phyloP scores from a whole-genome alignment of 2,888 invertebrate species.

The Drosophila quinaria region DNA sequence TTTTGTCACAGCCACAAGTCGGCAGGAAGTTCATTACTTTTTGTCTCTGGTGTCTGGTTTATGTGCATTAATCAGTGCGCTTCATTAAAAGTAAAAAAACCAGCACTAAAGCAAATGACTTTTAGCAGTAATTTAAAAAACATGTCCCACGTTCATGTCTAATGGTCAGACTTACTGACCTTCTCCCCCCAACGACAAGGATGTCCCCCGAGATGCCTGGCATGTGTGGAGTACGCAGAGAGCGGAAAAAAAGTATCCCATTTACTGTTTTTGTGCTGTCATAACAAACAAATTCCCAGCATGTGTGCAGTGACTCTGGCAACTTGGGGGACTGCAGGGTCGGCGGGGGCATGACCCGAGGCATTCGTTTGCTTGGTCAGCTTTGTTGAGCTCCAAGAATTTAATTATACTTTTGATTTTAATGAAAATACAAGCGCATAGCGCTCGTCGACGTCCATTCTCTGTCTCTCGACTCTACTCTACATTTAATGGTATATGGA shows the following conservation, averaged over 20 bases:
- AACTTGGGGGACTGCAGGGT: neutral
- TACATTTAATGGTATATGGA: conserved; percentile 8
- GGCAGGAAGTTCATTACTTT: conserved; percentile 13
- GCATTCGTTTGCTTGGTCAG: conserved; percentile 42
- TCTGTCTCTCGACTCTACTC: conserved; percentile 21
- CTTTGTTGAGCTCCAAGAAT: conserved; percentile 59
- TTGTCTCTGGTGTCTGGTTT: conserved; percentile 12
- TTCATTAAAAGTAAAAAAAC: conserved; percentile 55
- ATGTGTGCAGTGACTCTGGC: conserved; percentile 48
- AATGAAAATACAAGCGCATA: conserved; percentile 63
- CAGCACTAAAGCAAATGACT: conserved; percentile 49
- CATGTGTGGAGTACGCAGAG: conserved; percentile 24
- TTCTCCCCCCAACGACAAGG: conserved; percentile 1
- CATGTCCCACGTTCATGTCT: conserved; percentile 47
- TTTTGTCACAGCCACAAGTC: conserved; percentile 1
- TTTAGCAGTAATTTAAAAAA: conserved; percentile 47
- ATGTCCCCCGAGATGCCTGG: conserved; percentile 27
- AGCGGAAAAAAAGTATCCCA: conserved; percentile 36
- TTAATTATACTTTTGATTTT: conserved; percentile 76
- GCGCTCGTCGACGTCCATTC: conserved; percentile 7
- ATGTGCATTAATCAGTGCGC: conserved; percentile 54
- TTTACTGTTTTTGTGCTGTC: conserved; percentile 63
- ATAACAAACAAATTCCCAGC: conserved; percentile 74
- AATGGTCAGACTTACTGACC: conserved; percentile 44
- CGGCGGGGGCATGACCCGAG: conserved; percentile 21